Percentiles rank a stretch among this genome's conserved stretches.
phyloP scores from a whole-genome alignment of 1,140 invertebrate species.

The Zaprionus lachaisei region DNA sequence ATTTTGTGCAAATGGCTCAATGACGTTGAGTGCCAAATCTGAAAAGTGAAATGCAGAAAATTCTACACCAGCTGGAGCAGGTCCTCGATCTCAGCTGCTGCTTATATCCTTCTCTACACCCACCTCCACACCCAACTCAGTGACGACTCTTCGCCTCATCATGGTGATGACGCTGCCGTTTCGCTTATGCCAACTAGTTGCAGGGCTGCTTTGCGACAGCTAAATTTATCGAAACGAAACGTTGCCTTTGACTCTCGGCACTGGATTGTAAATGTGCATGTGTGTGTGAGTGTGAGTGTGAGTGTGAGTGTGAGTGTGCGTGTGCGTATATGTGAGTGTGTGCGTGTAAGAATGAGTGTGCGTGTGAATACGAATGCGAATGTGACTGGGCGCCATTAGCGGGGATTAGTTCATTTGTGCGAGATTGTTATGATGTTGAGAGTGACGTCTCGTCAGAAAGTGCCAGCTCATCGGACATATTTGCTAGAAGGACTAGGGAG shows the following conservation, averaged over 20 bases:
- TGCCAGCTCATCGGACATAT: slow-evolving; percentile 3
- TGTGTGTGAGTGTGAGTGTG: slow-evolving; percentile 7
- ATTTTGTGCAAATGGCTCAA: slow-evolving; percentile 52
- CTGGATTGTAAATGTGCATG: slow-evolving; percentile 8
- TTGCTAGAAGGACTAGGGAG: not conserved
- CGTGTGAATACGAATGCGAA: slow-evolving; percentile 12
- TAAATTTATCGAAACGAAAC: slow-evolving; percentile 45
- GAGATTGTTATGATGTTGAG: slow-evolving; percentile 19
- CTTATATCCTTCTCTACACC: slow-evolving; percentile 6
- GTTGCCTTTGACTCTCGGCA: slow-evolving; percentile 30
- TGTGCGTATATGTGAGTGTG: not conserved
- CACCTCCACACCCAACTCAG: not conserved
- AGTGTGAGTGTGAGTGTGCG: not conserved
- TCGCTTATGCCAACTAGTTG: not conserved
- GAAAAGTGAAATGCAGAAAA: slow-evolving; percentile 52
- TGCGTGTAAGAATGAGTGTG: not conserved
- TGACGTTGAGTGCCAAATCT: slow-evolving; percentile 56
- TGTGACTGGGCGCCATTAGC: slow-evolving; percentile 35
- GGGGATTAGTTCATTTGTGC: slow-evolving; percentile 41
- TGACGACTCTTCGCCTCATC: not conserved
- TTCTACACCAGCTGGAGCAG: slow-evolving; percentile 15
- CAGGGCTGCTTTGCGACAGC: slow-evolving; percentile 15
- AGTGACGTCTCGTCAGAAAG: slow-evolving; percentile 11
- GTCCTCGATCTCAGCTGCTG: slow-evolving; percentile 1
- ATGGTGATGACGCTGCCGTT: slow-evolving; percentile 37